phyloP scores from a whole-genome alignment of 2,888 invertebrate species.

The Leucophora obtusa region DNA sequence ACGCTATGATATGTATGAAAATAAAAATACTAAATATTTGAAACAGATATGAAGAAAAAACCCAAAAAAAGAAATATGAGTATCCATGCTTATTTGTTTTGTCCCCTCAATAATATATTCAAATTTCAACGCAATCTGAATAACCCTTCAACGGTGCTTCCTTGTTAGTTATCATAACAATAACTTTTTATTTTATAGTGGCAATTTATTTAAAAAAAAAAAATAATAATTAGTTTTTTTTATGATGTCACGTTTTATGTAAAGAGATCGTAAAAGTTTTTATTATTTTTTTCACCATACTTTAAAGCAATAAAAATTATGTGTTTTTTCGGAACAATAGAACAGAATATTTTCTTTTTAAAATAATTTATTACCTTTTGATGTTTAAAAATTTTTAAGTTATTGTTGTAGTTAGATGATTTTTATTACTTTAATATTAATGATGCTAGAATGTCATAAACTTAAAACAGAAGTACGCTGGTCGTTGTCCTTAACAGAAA shows the following conservation, averaged over 20 bases:
- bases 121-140: no score
- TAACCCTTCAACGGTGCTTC: no score
- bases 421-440: slow-evolving; percentile 35
- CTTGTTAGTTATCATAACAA: no score
- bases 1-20: no score
- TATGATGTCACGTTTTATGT: not conserved
- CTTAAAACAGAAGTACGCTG: slow-evolving; percentile 11
- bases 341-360: not conserved
- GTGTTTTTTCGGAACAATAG: not conserved
- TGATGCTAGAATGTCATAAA: slow-evolving; percentile 17
- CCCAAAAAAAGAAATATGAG: no score
- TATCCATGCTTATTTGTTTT: no score
- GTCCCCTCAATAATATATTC: no score
- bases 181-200: no score
- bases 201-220: no score
- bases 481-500: slow-evolving; percentile 48
- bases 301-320: not conserved
- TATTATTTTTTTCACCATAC: not conserved
- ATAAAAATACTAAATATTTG: no score
- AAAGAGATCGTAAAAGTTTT: not conserved
- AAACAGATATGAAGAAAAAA: no score
- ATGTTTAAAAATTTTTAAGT: not conserved
- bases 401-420: not conserved
- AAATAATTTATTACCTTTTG: not conserved
- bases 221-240: not conserved